These are phyloP conservation scores for Resseliella maxima DNA, from an alignment of 2,888 invertebrate species.

Conservation along the genomic window DNA sequence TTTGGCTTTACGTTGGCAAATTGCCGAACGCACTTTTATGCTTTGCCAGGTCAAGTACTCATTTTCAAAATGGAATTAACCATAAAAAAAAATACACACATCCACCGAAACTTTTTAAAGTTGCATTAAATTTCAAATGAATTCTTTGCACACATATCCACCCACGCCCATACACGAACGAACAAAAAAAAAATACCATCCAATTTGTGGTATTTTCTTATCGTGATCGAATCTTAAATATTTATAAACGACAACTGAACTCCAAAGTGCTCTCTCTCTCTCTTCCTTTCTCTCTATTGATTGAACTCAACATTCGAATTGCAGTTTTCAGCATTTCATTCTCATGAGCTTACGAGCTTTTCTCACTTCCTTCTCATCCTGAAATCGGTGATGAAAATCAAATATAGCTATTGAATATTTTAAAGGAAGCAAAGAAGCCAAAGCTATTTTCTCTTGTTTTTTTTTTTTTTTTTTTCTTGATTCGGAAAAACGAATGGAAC, in stretches of 20 bases:
- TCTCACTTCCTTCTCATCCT: constrained; percentile 41
- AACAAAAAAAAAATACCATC: background rate
- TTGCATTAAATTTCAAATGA: constrained; percentile 22
- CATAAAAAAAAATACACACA: background rate
- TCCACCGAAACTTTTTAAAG: constrained; percentile 1
- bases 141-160: constrained; percentile 7
- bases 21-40: constrained; percentile 41
- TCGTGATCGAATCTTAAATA: constrained; percentile 51
- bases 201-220: constrained; percentile 34
- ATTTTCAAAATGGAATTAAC: constrained; percentile 30
- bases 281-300: too few species aligned
- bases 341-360: background rate
- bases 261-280: background rate
- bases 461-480: too few species aligned
- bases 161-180: background rate
- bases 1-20: background rate
- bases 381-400: constrained; percentile 44
- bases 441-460: background rate
- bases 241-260: constrained; percentile 23
- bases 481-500: background rate
- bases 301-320: background rate
- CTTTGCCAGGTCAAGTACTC: background rate
- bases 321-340: constrained; percentile 1
- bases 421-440: constrained; percentile 8
- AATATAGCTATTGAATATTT: constrained; percentile 40